phyloP scores from a whole-genome alignment of 2,797 vertebrate genomes.

The Alouatta caraya region DNA sequence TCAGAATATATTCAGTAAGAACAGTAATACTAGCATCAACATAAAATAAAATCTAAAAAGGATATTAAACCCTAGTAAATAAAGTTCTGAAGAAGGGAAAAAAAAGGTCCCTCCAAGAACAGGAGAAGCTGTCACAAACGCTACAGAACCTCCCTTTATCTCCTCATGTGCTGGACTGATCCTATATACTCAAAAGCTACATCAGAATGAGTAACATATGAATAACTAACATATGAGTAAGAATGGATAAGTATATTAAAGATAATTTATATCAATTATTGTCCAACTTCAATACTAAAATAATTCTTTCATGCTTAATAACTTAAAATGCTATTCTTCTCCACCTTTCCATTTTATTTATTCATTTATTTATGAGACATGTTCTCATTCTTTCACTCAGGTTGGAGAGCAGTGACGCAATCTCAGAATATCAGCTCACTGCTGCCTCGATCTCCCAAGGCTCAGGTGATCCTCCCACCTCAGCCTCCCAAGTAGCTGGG shows the following conservation, averaged over 20 bases:
- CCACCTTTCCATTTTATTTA: too few relatives aligned
- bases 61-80: background rate
- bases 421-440: too few relatives aligned
- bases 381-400: too few relatives aligned
- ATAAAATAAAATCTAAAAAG: background rate
- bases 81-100: background rate
- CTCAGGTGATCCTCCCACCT: too few relatives aligned
- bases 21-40: background rate
- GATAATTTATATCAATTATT: background rate
- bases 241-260: background rate
- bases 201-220: background rate
- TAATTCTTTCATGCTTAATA: background rate
- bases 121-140: background rate
- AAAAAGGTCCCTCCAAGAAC: background rate
- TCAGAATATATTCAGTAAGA: background rate
- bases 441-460: too few relatives aligned
- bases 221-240: background rate
- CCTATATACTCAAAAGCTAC: background rate
- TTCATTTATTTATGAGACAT: too few relatives aligned
- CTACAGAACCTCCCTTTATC: background rate
- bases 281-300: background rate
- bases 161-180: background rate
- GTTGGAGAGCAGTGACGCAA: too few relatives aligned
- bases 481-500: too few relatives aligned
- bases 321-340: background rate